These are phyloP conservation scores for Prunella himalayana DNA, from an alignment of 2,113 vertebrate genomes.

Conservation along the genomic window DNA sequence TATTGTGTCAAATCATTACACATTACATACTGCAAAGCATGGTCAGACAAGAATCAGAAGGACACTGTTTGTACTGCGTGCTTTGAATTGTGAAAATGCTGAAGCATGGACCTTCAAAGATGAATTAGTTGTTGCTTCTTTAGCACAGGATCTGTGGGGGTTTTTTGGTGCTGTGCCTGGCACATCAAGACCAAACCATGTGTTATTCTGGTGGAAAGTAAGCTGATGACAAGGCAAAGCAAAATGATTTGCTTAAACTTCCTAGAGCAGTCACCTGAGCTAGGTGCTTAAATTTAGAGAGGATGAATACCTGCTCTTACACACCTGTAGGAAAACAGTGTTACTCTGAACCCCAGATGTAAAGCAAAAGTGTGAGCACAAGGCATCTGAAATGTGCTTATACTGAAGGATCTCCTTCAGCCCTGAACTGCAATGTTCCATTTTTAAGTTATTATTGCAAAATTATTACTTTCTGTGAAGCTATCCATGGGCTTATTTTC, in stretches of 20 bases:
- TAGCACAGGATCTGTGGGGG: neutral
- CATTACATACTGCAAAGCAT: neutral
- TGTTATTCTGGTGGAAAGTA: neutral
- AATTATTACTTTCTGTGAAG: neutral
- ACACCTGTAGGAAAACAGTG: neutral
- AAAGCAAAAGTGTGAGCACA: neutral
- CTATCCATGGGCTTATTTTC: neutral
- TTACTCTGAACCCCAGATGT: neutral
- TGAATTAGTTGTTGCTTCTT: neutral
- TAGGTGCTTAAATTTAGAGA: neutral
- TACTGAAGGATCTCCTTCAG: neutral
- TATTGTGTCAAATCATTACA: neutral
- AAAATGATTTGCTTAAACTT: neutral
- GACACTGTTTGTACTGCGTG: neutral
- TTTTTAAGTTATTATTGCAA: neutral
- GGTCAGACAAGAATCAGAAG: neutral
- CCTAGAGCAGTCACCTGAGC: neutral
- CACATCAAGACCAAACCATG: neutral
- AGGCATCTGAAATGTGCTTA: neutral
- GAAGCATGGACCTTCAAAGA: neutral
- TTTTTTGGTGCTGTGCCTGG: neutral
- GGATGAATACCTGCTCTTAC: neutral
- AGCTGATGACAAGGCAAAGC: neutral
- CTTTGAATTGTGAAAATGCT: neutral
- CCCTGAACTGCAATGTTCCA: neutral